These are phyloP conservation scores for Gadus macrocephalus DNA, from an alignment of 2,113 vertebrate genomes.

Conservation along the genomic window DNA sequence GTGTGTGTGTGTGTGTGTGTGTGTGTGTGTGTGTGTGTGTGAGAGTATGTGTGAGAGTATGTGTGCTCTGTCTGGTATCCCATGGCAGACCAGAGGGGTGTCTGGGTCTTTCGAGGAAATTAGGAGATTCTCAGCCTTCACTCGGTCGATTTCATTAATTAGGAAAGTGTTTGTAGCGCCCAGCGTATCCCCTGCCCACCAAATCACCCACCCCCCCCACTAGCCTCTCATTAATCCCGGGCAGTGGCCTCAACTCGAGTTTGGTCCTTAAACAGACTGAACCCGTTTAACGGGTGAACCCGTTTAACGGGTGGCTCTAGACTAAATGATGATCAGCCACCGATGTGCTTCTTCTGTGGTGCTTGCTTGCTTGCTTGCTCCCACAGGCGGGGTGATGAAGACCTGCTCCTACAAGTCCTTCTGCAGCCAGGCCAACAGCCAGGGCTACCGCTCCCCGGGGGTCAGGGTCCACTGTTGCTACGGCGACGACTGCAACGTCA, in stretches of 20 bases:
- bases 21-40: too few relatives aligned
- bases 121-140: constrained; percentile 39
- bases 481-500: constrained; percentile 79
- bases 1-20: too few relatives aligned
- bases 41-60: background rate
- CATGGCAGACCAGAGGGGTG: constrained; percentile 40
- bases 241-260: too few relatives aligned
- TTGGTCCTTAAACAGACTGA: too few relatives aligned
- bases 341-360: background rate
- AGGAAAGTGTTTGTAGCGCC: constrained; percentile 34
- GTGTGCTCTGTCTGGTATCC: constrained; percentile 45
- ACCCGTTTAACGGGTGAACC: too few relatives aligned
- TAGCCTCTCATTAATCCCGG: too few relatives aligned
- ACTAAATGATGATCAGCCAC: background rate
- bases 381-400: constrained; percentile 83
- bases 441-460: constrained; percentile 74
- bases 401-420: constrained; percentile 87
- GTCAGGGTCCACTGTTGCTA: constrained; percentile 85
- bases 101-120: constrained; percentile 45
- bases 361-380: background rate
- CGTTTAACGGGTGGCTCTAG: background rate
- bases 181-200: constrained; percentile 6
- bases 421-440: constrained; percentile 81
- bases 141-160: constrained; percentile 43
- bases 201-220: background rate